Evolutionary conservation across 1,140 invertebrate genomes (phyloP).

Genomic region (Galendromus occidentalis): DNA sequence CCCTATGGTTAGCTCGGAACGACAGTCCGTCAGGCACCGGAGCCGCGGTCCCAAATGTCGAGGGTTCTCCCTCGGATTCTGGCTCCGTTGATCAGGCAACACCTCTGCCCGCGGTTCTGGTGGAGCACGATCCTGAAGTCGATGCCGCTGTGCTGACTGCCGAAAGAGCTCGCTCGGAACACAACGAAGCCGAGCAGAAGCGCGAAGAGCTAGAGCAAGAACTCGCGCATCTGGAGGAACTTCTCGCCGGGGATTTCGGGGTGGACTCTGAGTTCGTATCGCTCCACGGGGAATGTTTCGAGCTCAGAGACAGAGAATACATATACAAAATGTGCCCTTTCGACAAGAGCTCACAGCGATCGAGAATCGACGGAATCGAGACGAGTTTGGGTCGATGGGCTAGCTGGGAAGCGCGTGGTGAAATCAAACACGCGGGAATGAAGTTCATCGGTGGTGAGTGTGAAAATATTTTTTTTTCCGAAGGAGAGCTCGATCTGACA

Average conservation of each 20-base stretch:
- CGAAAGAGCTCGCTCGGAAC: slow-evolving; percentile 50
- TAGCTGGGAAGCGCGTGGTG: slow-evolving; percentile 54
- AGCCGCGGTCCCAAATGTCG: neutral
- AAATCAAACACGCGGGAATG: slow-evolving; percentile 58
- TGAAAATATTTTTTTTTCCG: no score
- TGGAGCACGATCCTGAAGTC: slow-evolving; percentile 26
- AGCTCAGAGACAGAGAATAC: slow-evolving; percentile 80
- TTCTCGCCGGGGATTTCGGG: slow-evolving; percentile 70
- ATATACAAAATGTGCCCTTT: slow-evolving; percentile 85
- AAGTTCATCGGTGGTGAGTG: slow-evolving; percentile 34
- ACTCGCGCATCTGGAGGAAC: no score
- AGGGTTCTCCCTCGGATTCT: neutral
- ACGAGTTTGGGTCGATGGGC: slow-evolving; percentile 64
- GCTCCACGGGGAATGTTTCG: slow-evolving; percentile 75
- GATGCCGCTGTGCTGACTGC: slow-evolving; percentile 58
- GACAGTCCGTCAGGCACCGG: slow-evolving; percentile 20
- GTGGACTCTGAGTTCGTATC: slow-evolving; percentile 65
- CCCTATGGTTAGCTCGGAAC: slow-evolving; percentile 43
- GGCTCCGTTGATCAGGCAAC: slow-evolving; percentile 15
- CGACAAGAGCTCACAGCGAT: slow-evolving; percentile 59
- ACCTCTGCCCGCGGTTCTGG: slow-evolving; percentile 11
- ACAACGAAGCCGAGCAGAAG: slow-evolving; percentile 58
- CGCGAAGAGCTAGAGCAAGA: slow-evolving; percentile 43
- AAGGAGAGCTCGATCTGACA: neutral
- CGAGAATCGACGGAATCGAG: slow-evolving; percentile 60